These are phyloP conservation scores for Triplophysa yarkandensis DNA, from an alignment of 2,797 vertebrate genomes.

Conservation along the genomic window DNA sequence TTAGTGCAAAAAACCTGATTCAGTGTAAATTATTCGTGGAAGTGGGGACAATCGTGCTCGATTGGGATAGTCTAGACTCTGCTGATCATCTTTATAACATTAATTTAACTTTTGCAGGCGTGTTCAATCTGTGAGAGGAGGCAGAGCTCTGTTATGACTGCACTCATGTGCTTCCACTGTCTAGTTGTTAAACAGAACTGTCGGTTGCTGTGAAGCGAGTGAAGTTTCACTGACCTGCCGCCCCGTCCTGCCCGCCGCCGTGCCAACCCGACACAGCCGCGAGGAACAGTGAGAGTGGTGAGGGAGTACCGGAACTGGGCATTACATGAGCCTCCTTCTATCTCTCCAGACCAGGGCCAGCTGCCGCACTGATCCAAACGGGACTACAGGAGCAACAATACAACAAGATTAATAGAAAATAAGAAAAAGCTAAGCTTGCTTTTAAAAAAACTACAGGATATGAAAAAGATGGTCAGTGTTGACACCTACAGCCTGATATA, in stretches of 20 bases:
- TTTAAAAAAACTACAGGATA: conserved; percentile 32
- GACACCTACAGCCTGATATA: conserved; percentile 94
- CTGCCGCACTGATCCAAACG: conserved; percentile 85
- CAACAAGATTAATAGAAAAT: neutral
- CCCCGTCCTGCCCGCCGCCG: conserved; percentile 92
- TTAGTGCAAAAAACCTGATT: no score
- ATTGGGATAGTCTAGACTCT: no score
- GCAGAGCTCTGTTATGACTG: no score
- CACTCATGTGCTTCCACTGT: no score
- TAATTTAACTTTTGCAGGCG: no score
- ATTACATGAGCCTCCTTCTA: conserved; percentile 86
- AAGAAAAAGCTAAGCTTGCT: no score
- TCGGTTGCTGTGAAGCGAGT: neutral
- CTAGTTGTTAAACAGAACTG: neutral
- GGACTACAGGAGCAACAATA: conserved; percentile 71
- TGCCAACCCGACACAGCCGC: conserved; percentile 90
- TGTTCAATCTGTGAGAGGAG: no score
- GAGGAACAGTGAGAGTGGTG: conserved; percentile 89
- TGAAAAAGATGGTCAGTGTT: neutral
- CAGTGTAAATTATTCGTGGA: no score
- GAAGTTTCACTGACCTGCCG: conserved; percentile 82
- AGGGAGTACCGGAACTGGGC: conserved; percentile 92
- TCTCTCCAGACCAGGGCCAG: conserved; percentile 93
- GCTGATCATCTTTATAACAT: no score
- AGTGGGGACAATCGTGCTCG: no score